Conservation (phyloP, 2,797 vertebrate genomes). For the Calcarius lapponicus region DNA sequence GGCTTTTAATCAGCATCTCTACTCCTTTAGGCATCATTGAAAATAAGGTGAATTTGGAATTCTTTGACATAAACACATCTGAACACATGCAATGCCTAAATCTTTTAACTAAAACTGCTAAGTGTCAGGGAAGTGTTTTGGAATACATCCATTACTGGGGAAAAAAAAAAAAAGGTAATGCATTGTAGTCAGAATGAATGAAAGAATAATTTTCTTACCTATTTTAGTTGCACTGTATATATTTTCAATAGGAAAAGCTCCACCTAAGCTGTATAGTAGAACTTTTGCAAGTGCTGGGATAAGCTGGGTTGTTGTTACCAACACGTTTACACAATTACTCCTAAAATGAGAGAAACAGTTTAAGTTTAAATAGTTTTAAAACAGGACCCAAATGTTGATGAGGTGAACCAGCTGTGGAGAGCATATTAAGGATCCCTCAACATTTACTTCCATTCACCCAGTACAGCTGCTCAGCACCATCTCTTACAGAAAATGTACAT, state of each 20-base stretch:
- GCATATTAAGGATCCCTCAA: background rate
- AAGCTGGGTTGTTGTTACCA: conserved; percentile 98
- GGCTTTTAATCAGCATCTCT: background rate
- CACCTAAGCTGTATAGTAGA: conserved; percentile 95
- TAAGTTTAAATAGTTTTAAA: background rate
- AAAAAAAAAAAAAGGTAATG: background rate
- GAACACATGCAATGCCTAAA: background rate
- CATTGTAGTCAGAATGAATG: background rate
- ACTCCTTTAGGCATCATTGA: background rate
- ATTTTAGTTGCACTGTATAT: conserved; percentile 99
- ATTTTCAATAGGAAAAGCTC: conserved; percentile 97
- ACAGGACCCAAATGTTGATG: background rate
- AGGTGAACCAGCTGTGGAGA: background rate
- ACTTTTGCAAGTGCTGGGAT: conserved; percentile 98
- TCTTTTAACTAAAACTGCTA: background rate
- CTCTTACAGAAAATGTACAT: background rate
- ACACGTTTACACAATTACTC: conserved; percentile 98
- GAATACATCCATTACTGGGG: background rate
- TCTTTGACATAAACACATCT: background rate
- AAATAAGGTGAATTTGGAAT: background rate
- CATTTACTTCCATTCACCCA: background rate
- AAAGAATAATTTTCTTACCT: conserved; percentile 83
- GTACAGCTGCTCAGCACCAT: background rate
- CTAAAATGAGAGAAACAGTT: conserved; percentile 73
- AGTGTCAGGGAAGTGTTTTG: background rate